phyloP scores from a whole-genome alignment of 2,888 invertebrate genomes.

The Rhimphoctona megacephalus region DNA sequence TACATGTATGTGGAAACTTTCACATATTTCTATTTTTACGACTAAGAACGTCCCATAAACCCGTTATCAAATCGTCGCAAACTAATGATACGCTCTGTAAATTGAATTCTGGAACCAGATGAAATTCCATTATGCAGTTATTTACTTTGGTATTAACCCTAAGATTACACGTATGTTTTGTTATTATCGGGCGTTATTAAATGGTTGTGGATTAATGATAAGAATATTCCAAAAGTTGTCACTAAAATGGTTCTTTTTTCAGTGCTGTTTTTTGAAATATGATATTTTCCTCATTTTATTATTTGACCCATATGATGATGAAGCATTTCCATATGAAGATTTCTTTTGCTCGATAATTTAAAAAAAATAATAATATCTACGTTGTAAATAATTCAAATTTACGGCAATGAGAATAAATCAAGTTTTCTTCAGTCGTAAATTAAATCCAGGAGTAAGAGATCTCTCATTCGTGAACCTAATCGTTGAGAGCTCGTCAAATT shows the following conservation, averaged over 20 bases:
- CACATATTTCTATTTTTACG: constrained; percentile 17
- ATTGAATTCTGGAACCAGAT: constrained; percentile 29
- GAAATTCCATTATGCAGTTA: constrained; percentile 4
- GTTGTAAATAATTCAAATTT: neutral
- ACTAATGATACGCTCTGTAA: constrained; percentile 16
- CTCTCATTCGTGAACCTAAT: constrained; percentile 23
- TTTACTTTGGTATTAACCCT: neutral
- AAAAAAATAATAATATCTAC: neutral
- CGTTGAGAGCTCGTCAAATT: constrained; percentile 37
- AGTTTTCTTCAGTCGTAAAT: constrained; percentile 6
- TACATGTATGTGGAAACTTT: neutral
- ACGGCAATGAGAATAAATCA: neutral
- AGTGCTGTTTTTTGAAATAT: too few species aligned
- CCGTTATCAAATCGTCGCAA: constrained; percentile 32
- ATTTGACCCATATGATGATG: neutral
- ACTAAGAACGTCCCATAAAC: constrained; percentile 5
- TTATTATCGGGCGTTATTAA: neutral
- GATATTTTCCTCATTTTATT: neutral
- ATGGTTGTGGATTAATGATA: neutral
- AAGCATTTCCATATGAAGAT: too few species aligned
- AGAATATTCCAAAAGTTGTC: neutral
- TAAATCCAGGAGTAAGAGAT: constrained; percentile 11
- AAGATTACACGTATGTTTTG: neutral
- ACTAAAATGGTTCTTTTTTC: neutral
- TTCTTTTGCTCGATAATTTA: neutral